phyloP scores from a whole-genome alignment of 30 jellyfish, hydroid and myxozoan genomes.

The Pseudorhiza aurosa region DNA sequence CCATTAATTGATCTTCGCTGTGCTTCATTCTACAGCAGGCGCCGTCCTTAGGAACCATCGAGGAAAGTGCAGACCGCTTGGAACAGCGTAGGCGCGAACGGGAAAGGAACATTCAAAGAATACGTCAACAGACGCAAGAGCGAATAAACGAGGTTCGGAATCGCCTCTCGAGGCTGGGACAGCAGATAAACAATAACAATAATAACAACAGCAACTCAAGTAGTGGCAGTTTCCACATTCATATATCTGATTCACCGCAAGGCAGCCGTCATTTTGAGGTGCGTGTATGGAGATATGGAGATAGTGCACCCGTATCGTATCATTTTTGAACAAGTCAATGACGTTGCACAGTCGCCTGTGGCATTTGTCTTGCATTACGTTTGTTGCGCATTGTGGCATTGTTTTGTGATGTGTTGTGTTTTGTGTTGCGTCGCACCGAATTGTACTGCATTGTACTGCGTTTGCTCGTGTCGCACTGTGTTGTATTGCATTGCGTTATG shows the following conservation, averaged over 20 bases:
- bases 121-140: constrained; percentile 73
- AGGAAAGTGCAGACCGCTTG: constrained; percentile 11
- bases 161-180: constrained; percentile 49
- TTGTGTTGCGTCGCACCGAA: too few species aligned
- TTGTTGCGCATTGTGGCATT: too few species aligned
- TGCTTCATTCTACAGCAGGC: constrained; percentile 26
- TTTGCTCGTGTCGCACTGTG: too few species aligned
- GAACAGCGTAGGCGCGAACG: constrained; percentile 47
- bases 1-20: too few species aligned
- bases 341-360: too few species aligned
- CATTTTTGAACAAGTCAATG: too few species aligned
- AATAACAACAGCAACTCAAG: not conserved
- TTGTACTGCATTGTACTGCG: too few species aligned
- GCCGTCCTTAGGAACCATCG: constrained; percentile 36
- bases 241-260: constrained; percentile 48
- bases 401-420: too few species aligned
- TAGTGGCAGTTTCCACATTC: constrained; percentile 8
- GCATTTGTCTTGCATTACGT: too few species aligned
- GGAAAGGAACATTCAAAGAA: constrained; percentile 45
- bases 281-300: too few species aligned
- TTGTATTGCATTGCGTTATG: too few species aligned
- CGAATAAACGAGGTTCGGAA: constrained; percentile 57
- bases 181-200: constrained; percentile 17
- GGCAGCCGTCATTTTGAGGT: constrained; percentile 16
- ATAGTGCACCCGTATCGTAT: too few species aligned